Evolutionary conservation across 2,113 vertebrate species (phyloP), one percentile per base, ranked within the genome.

Genomic region (Cepphus grylle): DNA sequence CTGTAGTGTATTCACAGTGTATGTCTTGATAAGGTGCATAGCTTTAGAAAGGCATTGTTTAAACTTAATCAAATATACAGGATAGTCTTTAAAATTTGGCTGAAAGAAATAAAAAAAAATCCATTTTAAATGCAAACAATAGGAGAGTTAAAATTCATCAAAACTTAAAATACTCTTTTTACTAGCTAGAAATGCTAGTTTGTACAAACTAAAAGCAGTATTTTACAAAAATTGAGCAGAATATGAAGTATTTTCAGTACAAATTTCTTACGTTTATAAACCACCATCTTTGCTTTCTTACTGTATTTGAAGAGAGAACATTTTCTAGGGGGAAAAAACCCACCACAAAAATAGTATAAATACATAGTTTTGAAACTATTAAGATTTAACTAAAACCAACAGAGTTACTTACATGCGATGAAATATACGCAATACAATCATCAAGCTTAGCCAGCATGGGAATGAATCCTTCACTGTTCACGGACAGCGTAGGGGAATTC

Each of bases 381-480:
- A 94, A 73, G 22, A 58, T 81, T 91, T 93, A 81, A 69, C 42
- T 72, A 70, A 94, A 96, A 88, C 3, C 19, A 94, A 90, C 49
- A 50, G 32, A 50, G 81, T 61, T 40, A 98, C 99, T 99, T 98
- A 99, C 99, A 90, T 99, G 98, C 17, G 99, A 99, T 49, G 99
- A 99, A 96, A 99, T 99, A 71, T 99, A 99, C 27, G 98, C 98
- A 92, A 99, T 99, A 97, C 99, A 99, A 96, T 99, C 99, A 97
- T 99, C 99, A 91, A 99, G 95, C 91, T 99, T 99, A 70, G 99
- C 99, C 77, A 99, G 98, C 99, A 99, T 99, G 36, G 99, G 99
- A 96, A 99, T 99, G 98, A 99, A 99, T 93, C 99, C 99, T 98
- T 99, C 99, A 94, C 98, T 99, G 97, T 99, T 99, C 96, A 99